Percentiles rank a stretch among this genome's conserved stretches.
These are phyloP conservation scores for Proctacanthus coquilletti DNA, from an alignment of 1,140 invertebrate species.

Conservation along the genomic window DNA sequence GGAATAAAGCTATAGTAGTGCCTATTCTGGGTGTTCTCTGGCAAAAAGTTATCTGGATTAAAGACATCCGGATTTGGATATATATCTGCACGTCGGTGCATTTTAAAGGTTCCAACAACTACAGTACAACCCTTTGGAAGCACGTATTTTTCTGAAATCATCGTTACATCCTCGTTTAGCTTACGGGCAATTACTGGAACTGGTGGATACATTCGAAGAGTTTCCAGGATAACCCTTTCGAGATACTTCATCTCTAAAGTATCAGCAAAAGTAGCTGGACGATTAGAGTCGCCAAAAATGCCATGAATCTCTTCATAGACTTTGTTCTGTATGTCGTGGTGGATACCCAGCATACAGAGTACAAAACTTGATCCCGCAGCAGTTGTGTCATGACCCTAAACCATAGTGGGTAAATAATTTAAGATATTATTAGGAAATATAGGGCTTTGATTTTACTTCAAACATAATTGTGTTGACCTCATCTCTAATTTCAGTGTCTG, in stretches of 20 bases:
- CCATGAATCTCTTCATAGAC: slow-evolving; percentile 58
- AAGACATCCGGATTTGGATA: slow-evolving; percentile 74
- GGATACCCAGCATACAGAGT: slow-evolving; percentile 54
- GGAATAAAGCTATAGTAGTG: slow-evolving; percentile 78
- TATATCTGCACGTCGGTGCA: slow-evolving; percentile 60
- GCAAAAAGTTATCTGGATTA: slow-evolving; percentile 82
- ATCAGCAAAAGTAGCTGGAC: slow-evolving; percentile 62
- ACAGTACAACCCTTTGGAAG: slow-evolving; percentile 44
- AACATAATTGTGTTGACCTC: slow-evolving; percentile 72
- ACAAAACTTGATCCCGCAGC: slow-evolving; percentile 66
- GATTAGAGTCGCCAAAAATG: slow-evolving; percentile 57
- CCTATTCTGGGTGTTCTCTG: slow-evolving; percentile 60
- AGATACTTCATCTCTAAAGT: slow-evolving; percentile 69
- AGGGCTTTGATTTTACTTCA: too few species aligned
- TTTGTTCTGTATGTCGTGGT: slow-evolving; percentile 59
- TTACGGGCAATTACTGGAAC: slow-evolving; percentile 63
- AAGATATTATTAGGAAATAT: background rate
- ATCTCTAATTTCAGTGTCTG: slow-evolving; percentile 65
- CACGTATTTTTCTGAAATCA: slow-evolving; percentile 32
- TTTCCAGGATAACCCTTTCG: slow-evolving; percentile 63
- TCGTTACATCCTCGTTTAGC: slow-evolving; percentile 50
- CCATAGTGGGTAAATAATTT: background rate
- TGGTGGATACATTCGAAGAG: slow-evolving; percentile 59
- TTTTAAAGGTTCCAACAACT: slow-evolving; percentile 46
- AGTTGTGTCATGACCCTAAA: slow-evolving; percentile 75